Evolutionary conservation across 2,113 vertebrate genomes (phyloP).

Genomic region (Monarcha castaneiventris): DNA sequence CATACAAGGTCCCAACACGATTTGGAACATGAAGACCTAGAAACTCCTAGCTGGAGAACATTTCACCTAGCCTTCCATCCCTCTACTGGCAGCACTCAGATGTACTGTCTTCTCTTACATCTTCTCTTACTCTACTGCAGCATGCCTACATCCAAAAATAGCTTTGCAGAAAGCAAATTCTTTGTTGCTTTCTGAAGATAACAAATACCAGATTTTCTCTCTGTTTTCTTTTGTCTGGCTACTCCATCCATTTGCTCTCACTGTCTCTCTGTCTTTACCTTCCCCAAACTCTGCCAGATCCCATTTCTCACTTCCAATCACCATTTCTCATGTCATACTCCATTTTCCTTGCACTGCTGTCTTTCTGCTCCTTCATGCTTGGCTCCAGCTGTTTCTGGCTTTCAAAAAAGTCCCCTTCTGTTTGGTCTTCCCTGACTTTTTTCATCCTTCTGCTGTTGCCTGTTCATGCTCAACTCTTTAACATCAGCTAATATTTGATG

Average conservation of each 20-base stretch:
- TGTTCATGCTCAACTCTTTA: neutral
- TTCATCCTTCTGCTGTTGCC: neutral
- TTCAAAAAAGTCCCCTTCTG: neutral
- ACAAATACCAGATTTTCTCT: neutral
- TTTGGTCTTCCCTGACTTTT: neutral
- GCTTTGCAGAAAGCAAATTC: neutral
- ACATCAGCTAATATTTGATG: neutral
- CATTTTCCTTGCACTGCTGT: neutral
- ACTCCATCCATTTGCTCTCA: too few species aligned
- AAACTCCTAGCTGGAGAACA: neutral
- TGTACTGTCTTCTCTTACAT: neutral
- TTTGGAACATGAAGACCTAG: neutral
- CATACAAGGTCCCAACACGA: rapidly evolving
- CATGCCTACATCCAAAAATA: neutral
- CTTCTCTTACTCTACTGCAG: neutral
- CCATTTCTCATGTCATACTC: neutral
- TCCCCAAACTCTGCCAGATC: neutral
- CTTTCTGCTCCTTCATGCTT: neutral
- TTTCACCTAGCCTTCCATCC: neutral
- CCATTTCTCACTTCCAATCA: neutral
- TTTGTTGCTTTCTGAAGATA: neutral
- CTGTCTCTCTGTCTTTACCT: neutral
- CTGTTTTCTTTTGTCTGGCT: neutral
- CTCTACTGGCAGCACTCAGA: neutral
- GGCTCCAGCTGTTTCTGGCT: neutral